Evolutionary conservation across 2,888 invertebrate genomes (phyloP).

Genomic region (Hydrotaea cyrtoneurina): DNA sequence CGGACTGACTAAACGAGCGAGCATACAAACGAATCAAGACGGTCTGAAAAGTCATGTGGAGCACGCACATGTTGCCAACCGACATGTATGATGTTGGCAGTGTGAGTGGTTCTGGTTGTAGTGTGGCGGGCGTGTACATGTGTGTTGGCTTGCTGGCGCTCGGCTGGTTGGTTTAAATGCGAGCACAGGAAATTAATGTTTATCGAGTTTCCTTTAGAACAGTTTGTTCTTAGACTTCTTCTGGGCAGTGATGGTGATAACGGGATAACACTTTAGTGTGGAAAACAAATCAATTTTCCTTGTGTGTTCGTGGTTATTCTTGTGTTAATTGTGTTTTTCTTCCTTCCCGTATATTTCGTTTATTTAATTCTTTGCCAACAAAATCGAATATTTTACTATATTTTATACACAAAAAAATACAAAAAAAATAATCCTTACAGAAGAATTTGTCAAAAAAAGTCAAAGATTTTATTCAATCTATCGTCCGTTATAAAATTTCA

Average conservation of each 20-base stretch:
- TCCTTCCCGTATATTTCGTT: constrained; percentile 15
- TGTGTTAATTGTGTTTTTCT: constrained; percentile 17
- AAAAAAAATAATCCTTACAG: constrained; percentile 21
- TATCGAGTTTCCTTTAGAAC: constrained; percentile 68
- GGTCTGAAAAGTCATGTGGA: constrained; percentile 45
- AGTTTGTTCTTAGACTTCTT: constrained; percentile 61
- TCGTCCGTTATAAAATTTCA: neutral
- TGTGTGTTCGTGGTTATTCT: constrained; percentile 54
- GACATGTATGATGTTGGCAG: constrained; percentile 39
- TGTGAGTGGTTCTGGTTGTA: too few relatives aligned
- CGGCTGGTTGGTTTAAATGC: constrained; percentile 45
- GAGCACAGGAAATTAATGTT: constrained; percentile 67
- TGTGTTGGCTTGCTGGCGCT: constrained; percentile 12
- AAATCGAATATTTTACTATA: constrained; percentile 2
- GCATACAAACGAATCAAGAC: too few relatives aligned
- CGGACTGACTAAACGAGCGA: neutral
- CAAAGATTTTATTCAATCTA: neutral
- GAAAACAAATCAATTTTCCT: constrained; percentile 57
- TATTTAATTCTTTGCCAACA: constrained; percentile 3
- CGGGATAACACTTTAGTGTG: constrained; percentile 53
- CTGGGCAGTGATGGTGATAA: constrained; percentile 59
- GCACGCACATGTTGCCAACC: constrained; percentile 42
- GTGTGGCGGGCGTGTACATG: neutral
- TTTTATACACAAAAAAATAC: neutral
- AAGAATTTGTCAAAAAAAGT: neutral